Percentiles rank a stretch among this genome's conserved stretches.
phyloP scores from a whole-genome alignment of 2,797 vertebrate genomes.

The Limnodromus scolopaceus region DNA sequence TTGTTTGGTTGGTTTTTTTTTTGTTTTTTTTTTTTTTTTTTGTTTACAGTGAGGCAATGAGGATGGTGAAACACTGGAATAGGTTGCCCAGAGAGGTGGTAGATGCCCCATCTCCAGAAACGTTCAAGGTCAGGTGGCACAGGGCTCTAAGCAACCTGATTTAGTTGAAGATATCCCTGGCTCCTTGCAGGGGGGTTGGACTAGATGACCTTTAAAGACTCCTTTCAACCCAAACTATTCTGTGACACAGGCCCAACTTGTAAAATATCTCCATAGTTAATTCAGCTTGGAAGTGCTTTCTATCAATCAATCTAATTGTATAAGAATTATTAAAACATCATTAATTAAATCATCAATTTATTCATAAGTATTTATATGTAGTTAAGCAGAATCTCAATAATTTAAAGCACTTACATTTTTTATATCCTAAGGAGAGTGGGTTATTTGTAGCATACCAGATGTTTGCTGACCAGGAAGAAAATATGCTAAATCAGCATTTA shows the following conservation, averaged over 20 bases:
- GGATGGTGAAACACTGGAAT: neutral
- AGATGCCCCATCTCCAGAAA: neutral
- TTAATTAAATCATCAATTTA: constrained; percentile 23
- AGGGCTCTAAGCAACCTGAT: neutral
- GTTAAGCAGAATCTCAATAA: neutral
- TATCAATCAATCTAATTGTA: neutral
- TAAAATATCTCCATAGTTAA: neutral
- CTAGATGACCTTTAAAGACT: neutral
- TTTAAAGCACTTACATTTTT: neutral
- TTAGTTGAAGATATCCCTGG: neutral
- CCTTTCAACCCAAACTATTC: neutral
- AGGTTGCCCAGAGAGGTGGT: neutral
- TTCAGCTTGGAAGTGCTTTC: neutral
- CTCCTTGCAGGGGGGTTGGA: neutral
- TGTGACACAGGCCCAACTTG: neutral
- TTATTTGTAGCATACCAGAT: constrained; percentile 15
- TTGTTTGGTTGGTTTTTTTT: neutral
- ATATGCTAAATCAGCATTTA: neutral
- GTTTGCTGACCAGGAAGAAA: neutral
- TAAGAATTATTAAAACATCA: neutral
- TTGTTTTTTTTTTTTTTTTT: neutral
- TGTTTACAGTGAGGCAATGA: neutral
- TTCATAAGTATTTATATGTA: neutral
- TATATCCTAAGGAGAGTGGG: neutral
- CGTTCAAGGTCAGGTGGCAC: neutral